Evolutionary conservation across 2,797 vertebrate species (phyloP).

Genomic region (Poecilia gillii): DNA sequence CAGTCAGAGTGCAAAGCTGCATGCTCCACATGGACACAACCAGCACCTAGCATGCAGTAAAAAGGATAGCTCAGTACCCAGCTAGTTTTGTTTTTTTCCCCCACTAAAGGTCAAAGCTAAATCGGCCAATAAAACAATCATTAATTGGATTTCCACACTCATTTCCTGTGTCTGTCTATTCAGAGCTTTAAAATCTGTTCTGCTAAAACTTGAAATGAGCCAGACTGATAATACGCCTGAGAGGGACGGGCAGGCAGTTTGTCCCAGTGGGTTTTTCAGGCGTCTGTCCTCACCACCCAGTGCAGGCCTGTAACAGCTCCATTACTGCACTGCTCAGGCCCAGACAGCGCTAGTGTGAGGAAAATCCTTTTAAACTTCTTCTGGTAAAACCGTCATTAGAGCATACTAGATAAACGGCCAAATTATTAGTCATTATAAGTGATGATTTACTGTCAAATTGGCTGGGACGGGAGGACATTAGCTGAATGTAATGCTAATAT

Average conservation of each 20-base stretch:
- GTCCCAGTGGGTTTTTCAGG: slow-evolving; percentile 34
- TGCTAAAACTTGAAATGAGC: slow-evolving; percentile 16
- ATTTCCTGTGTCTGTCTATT: slow-evolving; percentile 32
- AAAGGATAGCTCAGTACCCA: slow-evolving; percentile 24
- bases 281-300: slow-evolving; percentile 16
- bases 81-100: slow-evolving; percentile 8
- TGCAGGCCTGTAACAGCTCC: slow-evolving; percentile 20
- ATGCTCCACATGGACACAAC: slow-evolving; percentile 44
- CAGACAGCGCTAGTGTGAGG: neutral
- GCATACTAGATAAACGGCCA: neutral
- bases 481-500: neutral
- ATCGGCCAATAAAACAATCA: slow-evolving; percentile 12
- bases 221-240: slow-evolving; percentile 16
- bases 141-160: slow-evolving; percentile 32
- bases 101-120: slow-evolving; percentile 23
- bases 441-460: neutral
- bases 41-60: slow-evolving; percentile 48
- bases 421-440: neutral
- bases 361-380: neutral
- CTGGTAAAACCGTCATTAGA: too few relatives aligned
- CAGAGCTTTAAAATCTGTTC: slow-evolving; percentile 20
- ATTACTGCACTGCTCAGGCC: slow-evolving; percentile 9
- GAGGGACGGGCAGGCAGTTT: slow-evolving; percentile 13
- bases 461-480: neutral
- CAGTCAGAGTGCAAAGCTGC: slow-evolving; percentile 53